Percentiles rank a stretch among this genome's conserved stretches.
These are phyloP conservation scores for Alloplasta piceator DNA, from an alignment of 2,888 invertebrate genomes.

Conservation along the genomic window DNA sequence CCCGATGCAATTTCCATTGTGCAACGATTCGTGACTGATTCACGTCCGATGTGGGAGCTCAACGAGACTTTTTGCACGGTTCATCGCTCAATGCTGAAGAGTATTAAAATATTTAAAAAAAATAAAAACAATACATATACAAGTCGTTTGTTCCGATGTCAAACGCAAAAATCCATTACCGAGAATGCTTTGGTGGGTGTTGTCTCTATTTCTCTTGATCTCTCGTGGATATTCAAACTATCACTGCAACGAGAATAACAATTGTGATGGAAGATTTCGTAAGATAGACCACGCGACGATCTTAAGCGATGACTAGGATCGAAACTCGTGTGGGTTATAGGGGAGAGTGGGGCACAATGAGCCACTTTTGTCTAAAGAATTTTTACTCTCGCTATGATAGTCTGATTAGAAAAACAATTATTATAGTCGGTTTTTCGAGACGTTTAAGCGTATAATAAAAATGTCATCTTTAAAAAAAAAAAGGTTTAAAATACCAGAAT, in stretches of 20 bases:
- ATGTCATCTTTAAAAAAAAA: too few relatives aligned
- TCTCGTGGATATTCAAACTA: conserved; percentile 26
- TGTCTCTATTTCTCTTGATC: conserved; percentile 2
- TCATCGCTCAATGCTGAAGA: conserved; percentile 34
- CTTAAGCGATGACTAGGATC: conserved; percentile 56
- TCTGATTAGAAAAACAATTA: too few relatives aligned
- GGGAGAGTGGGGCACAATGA: not conserved
- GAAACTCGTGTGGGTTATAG: conserved; percentile 49
- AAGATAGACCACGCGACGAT: conserved; percentile 44
- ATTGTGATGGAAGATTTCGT: conserved; percentile 52
- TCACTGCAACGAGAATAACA: not conserved
- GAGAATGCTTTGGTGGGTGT: conserved; percentile 58
- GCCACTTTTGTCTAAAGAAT: too few relatives aligned
- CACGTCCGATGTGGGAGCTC: conserved; percentile 46
- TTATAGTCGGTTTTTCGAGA: too few relatives aligned
- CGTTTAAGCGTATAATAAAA: too few relatives aligned
- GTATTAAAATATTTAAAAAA: not conserved
- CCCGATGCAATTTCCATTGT: conserved; percentile 50
- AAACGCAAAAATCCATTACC: conserved; percentile 51
- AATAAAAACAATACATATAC: conserved; percentile 1
- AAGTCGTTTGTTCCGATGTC: conserved; percentile 35
- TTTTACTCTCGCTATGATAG: too few relatives aligned
- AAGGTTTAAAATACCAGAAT: too few relatives aligned
- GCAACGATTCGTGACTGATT: conserved; percentile 30
- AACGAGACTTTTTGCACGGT: conserved; percentile 35